These are phyloP conservation scores for Teleiodes luculella DNA, from an alignment of 2,888 invertebrate genomes.

Conservation along the genomic window DNA sequence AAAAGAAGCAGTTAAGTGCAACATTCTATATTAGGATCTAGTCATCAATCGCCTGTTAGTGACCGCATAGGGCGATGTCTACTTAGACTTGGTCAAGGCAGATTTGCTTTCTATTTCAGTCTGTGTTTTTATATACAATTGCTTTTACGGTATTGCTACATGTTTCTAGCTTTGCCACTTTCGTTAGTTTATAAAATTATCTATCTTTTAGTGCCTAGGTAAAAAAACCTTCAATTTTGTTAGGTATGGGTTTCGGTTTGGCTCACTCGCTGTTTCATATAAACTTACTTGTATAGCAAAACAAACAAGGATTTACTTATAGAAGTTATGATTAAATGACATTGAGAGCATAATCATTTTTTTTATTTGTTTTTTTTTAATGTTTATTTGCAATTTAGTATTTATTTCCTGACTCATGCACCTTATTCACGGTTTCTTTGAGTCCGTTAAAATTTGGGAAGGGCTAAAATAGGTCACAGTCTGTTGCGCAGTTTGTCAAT, in stretches of 20 bases:
- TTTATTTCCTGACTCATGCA: too few relatives aligned
- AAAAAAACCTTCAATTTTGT: too few relatives aligned
- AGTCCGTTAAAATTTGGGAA: constrained; percentile 21
- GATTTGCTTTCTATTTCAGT: constrained; percentile 29
- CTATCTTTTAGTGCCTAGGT: too few relatives aligned
- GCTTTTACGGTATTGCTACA: neutral
- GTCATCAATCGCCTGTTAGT: constrained; percentile 7
- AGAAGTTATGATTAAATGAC: too few relatives aligned
- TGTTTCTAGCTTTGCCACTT: neutral
- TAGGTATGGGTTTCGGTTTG: too few relatives aligned
- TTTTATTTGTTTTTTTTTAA: too few relatives aligned
- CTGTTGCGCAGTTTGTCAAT: constrained; percentile 37
- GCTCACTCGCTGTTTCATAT: too few relatives aligned
- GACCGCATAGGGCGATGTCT: constrained; percentile 3
- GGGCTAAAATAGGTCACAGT: constrained; percentile 47
- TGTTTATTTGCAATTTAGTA: too few relatives aligned
- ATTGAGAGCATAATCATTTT: too few relatives aligned
- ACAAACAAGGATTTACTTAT: too few relatives aligned
- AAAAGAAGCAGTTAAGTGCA: neutral
- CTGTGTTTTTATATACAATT: neutral
- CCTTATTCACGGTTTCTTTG: constrained; percentile 1
- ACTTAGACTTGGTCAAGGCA: constrained; percentile 31
- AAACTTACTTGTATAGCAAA: too few relatives aligned
- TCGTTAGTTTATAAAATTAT: neutral
- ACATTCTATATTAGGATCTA: neutral